A percentile compares a stretch with the other conserved stretches of the same genome.
phyloP scores from a whole-genome alignment of 2,797 vertebrate species.

The Sternarchorhynchus goeldii region DNA sequence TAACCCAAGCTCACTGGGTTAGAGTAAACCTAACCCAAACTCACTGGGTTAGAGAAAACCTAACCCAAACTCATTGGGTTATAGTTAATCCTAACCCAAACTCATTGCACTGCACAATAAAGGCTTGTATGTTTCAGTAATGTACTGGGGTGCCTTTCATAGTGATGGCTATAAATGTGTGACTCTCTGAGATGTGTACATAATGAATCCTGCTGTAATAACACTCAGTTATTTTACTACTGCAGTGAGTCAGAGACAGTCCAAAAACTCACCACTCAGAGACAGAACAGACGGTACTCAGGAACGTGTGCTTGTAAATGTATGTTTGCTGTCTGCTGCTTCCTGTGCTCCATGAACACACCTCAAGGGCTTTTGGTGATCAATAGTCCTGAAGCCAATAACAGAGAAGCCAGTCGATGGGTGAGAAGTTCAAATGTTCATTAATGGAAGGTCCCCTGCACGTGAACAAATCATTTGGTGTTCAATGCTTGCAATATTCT shows the following conservation, averaged over 20 bases:
- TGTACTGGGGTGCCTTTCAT: constrained; percentile 18
- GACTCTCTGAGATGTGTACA: no score
- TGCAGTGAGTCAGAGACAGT: no score
- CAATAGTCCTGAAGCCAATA: not conserved
- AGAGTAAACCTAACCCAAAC: no score
- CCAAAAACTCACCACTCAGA: no score
- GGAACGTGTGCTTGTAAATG: not conserved
- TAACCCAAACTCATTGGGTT: no score
- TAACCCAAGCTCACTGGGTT: no score
- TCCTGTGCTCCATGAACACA: not conserved
- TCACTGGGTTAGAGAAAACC: no score
- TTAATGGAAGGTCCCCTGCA: not conserved
- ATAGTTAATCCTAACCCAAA: no score
- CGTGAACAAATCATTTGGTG: not conserved
- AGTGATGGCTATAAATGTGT: constrained; percentile 10
- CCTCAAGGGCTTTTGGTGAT: not conserved
- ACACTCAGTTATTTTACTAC: no score
- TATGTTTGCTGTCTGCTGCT: not conserved
- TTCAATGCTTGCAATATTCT: not conserved
- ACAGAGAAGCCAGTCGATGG: not conserved
- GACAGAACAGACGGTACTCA: no score
- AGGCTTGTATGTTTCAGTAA: not conserved
- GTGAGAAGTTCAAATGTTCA: not conserved
- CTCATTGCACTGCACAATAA: constrained; percentile 6
- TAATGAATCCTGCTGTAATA: no score